Evolutionary conservation across 2,888 invertebrate genomes (phyloP), one percentile per base, ranked within the genome.

Genomic region (Punctoribates punctum): DNA sequence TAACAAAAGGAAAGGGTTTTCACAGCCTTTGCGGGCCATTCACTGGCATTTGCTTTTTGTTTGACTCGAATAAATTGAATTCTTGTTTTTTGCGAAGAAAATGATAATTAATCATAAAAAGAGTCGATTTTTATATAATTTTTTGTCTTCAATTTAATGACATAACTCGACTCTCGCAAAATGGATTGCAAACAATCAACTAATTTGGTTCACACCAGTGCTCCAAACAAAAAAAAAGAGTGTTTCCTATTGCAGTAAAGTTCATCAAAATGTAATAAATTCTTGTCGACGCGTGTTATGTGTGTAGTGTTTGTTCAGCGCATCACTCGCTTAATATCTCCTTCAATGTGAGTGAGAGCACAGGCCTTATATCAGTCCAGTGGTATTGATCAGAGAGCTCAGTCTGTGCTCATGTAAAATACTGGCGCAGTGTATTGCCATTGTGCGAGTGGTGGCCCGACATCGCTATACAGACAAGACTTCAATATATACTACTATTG

Each of bases 231-330:
- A 20, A 34, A n/a, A 20, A 20, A 51, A 60, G n/a, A 38, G 65
- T 67, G 65, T 67, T 67, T 34, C 38, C 65, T 9, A 67, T 67
- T 38, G 15, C 20, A 27, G 60, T 67, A 65, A 42, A 46, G 72
- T 72, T 72, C 72, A 72, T 72, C 72, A 72, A 72, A 72, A 72
- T 72, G 72, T 48, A 72, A 72, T 72, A 48, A 72, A 72, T 72
- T 72, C 38, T 42, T 72, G 72, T 72, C 72, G 42, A 48, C 72
- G 42, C 42, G 23, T 72, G 72, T 48, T 72, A 48, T 72, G 48
- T 27, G 20, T 46, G 20, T 72, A 48, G 48, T 72, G 48, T 72
- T 72, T 72, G 72, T 42, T 46, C 27, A 72, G 72, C 72, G 72
- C 72, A 72, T 72, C 72, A 48, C 48, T 48, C 23, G 72, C 25